These are phyloP conservation scores for Sinocyclocheilus maitianheensis DNA, from an alignment of 2,113 vertebrate genomes.

Conservation along the genomic window DNA sequence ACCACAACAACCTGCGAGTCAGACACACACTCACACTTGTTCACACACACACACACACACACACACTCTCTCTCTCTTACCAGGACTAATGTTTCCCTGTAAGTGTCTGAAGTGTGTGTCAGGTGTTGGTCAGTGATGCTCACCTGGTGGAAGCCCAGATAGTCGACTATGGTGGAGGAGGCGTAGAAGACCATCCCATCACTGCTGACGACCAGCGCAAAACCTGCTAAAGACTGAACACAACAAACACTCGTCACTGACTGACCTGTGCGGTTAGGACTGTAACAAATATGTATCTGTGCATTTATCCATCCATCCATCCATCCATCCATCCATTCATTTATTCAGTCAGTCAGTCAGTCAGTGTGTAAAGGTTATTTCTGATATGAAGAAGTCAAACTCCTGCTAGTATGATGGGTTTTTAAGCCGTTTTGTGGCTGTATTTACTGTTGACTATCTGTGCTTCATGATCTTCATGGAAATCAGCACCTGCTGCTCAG, in stretches of 20 bases:
- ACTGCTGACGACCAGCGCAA: slow-evolving; percentile 90
- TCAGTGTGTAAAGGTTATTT: not conserved
- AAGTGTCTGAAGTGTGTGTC: no score
- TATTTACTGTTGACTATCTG: not conserved
- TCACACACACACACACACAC: no score
- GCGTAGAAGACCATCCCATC: slow-evolving; percentile 97
- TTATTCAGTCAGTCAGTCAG: not conserved
- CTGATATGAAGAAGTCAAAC: not conserved
- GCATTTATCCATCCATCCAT: not conserved
- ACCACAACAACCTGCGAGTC: not conserved
- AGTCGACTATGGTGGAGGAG: slow-evolving; percentile 92
- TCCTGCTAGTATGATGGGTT: not conserved
- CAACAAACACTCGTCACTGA: slow-evolving; percentile 48
- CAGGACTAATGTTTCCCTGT: no score
- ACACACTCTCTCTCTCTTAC: no score
- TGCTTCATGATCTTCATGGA: not conserved
- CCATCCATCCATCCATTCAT: not conserved
- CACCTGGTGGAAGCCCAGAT: slow-evolving; percentile 98
- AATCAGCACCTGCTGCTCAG: not conserved
- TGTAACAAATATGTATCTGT: no score
- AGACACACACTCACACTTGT: not conserved
- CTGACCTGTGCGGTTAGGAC: not conserved
- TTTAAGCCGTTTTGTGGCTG: no score
- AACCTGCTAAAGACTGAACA: slow-evolving; percentile 90
- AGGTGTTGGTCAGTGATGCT: slow-evolving; percentile 24